Base-by-base conservation (phyloP, 2,888 invertebrate species). In the Sycophila texana region DNA sequence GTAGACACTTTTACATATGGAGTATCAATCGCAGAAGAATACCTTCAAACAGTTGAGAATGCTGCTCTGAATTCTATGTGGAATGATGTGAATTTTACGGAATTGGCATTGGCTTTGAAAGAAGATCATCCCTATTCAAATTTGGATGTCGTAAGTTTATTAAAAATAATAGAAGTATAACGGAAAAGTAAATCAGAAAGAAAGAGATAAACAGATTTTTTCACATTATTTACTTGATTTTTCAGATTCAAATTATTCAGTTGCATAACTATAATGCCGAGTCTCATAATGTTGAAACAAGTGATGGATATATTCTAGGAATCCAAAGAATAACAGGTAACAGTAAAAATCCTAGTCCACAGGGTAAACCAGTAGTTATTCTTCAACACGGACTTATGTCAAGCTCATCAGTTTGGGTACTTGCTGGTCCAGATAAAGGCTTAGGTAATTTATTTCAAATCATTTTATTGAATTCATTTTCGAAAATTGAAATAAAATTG, bases 241-340 rank as follows among this genome's bases (percentile, higher is more conserved):
- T 72, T 61, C 83, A 91, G 91, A 84, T 84, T 0, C 91, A 92
- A 70, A 88, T 94, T 26, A 91, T 94, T 0, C 86, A 86, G 18
- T 93, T 93, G 84, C 93, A 94, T 85, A 92, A 93, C 0, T 95
- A 95, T 86, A 92, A 93, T 0, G 87, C 92, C 0, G 95, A 95
- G 89, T 91, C 91, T 16, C 94, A 95, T 87, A 87, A 88, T 10
- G 92, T 95, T 1, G 91, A 90, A 3, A 97, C 97, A 0, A 88
- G 92, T 5, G 97, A 97, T 91, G 96, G 95, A 2, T 97, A 96
- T 86, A 93, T 96, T 20, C 91, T 97, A 80, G 92, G 93, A 77
- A 84, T 97, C 86, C 96, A 97, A 87, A 93, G 97, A 57, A 95
- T 97, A 65, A 92, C 93, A 0, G 92, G 93, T 39, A 92, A 92